These are phyloP conservation scores for Hippocampus mohnikei DNA, from an alignment of 2,113 vertebrate species.

Conservation along the genomic window DNA sequence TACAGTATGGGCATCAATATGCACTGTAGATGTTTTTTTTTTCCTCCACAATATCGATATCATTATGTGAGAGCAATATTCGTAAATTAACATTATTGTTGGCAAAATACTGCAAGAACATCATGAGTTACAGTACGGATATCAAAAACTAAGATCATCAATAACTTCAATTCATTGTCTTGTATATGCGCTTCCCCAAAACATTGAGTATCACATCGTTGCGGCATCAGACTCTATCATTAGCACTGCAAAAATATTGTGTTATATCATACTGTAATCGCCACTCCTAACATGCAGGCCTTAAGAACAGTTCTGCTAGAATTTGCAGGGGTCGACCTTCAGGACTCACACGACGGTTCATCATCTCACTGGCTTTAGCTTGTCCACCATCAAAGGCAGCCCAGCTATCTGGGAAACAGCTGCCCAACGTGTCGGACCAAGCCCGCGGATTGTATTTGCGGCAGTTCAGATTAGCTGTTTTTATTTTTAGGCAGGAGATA, in stretches of 20 bases:
- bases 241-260: not conserved
- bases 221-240: not conserved
- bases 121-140: not conserved
- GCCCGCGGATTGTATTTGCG: slow-evolving; percentile 49
- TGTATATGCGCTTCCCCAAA: not conserved
- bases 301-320: not conserved
- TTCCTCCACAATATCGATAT: not conserved
- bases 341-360: not conserved
- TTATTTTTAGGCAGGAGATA: slow-evolving; percentile 67
- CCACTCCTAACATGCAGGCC: not conserved
- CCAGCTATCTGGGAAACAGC: slow-evolving; percentile 52
- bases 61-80: not conserved
- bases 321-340: not conserved
- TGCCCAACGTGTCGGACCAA: slow-evolving; percentile 41
- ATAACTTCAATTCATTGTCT: not conserved
- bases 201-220: not conserved
- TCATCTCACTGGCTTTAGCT: slow-evolving; percentile 6
- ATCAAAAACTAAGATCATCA: not conserved
- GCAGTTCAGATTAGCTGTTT: slow-evolving; percentile 58
- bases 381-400: slow-evolving; percentile 45
- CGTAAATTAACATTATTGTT: not conserved
- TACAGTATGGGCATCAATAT: not conserved
- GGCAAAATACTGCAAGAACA: no score
- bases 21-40: not conserved
- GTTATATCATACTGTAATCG: not conserved